Base-by-base conservation (phyloP, 2,888 invertebrate genomes). In the Lacanobia oleracea region DNA sequence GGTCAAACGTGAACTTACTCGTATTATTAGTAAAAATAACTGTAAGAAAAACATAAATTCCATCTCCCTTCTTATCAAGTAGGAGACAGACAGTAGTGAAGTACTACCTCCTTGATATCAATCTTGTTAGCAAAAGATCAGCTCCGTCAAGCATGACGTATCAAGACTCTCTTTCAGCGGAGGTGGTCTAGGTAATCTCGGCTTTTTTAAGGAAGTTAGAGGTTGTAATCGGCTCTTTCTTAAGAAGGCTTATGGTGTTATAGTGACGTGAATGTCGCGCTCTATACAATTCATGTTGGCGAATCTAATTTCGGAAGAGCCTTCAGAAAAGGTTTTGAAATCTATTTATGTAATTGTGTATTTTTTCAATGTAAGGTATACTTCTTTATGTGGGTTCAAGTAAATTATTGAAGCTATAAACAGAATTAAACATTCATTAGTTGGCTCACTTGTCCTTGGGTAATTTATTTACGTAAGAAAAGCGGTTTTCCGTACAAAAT, bases 81-180 rank as follows among this genome's bases (percentile, higher is more conserved):
- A 43, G 43, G 43, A 14, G 5, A 9, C 48, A 18, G 16, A 48
- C 6, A 48, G 16, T 48, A 18, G 18, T 67, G 16, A 50, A 61
- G 40, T 1, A 53, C 37, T 66, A 48, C n/a, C n/a, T n/a, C n/a
- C 74, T 80, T 57, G 23, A 62, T 66, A 45, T 21, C 48, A 68
- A 80, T 80, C 67, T 77, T 64, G 63, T 77, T 61, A 43, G 50
- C 50, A 40, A 40, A 40, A 45, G 53, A 80, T 77, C 53, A n/a
- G 67, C 18, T 27, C 56, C 23, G 12, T 59, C 68, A 56, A 50
- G 45, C 75, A 12, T 64, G 16, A 64, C 18, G 54, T 54, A 59
- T 59, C 48, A 59, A 67, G 67, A 60, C 48, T 18, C 27, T 67
- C 48, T 21, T 51, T 50, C 21, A 16, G 21, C 3, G 0, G 27